Base-by-base conservation (phyloP, 2,888 invertebrate species). In the Drosophila macrothrix region DNA sequence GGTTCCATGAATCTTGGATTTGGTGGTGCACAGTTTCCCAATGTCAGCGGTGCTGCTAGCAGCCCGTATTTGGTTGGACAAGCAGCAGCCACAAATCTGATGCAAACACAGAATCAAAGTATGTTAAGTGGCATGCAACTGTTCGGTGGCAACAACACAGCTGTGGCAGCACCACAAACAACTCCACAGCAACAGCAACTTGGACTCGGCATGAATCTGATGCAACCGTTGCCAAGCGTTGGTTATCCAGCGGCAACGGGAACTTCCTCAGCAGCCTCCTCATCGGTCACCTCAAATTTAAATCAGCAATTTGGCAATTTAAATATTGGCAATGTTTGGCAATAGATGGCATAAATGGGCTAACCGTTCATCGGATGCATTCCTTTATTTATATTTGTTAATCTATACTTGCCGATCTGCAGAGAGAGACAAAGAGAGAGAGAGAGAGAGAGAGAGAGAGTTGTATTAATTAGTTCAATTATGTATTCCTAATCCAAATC, bases 311-410 rank as follows among this genome's bases (percentile, higher is more conserved):
- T 93, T 82, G 93, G 93, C 60, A 93, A 93, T 83, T 87, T 93
- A 67, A 93, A 93, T 87, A 92, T 93, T 73, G 93, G 93, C 54
- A 93, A 93, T 89, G 93, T 93, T 82, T 93, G 93, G 93, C 93
- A 93, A 92, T 93, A 93, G 92, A 85, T 71, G 31, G 35, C 61
- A 41, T 50, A 91, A 82, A 61, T 56, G 54, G 50, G 64, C 54
- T 66, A 28, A 56, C 49, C 54, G 28, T 72, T 46, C 46, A 46
- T 46, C 25, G 46, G 46, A 46, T 72, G 67, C 80, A 78, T 72
- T 79, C 73, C 80, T 67, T 67, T 52, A 73, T 68, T 63, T 74
- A 60, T 55, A 63, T 59, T 60, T 75, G 67, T 74, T 76, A 68
- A 63, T 58, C n/a, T 65, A 76, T 80, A 77, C 77, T 80, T 79